Evolutionary conservation across 2,797 vertebrate species (phyloP).

Genomic region (Mormyrus hasselquistii): DNA sequence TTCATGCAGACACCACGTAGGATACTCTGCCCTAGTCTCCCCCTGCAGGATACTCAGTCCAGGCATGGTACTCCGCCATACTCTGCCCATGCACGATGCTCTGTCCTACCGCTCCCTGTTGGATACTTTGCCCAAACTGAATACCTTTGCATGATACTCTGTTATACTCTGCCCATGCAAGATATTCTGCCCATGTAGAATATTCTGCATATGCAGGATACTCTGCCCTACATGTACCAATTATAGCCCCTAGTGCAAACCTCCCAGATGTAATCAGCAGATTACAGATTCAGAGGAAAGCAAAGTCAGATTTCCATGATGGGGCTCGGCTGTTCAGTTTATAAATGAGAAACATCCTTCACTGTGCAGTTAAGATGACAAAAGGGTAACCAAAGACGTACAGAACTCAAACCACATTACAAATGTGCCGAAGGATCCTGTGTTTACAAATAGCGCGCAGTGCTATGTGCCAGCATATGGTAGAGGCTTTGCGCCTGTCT

Average conservation of each 20-base stretch:
- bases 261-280: neutral
- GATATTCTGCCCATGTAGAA: neutral
- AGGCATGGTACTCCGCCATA: neutral
- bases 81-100: neutral
- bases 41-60: neutral
- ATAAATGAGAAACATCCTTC: neutral
- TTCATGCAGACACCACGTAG: neutral
- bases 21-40: neutral
- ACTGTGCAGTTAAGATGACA: neutral
- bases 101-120: neutral
- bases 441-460: neutral
- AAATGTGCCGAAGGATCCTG: neutral
- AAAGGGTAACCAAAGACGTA: neutral
- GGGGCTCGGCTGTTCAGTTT: neutral
- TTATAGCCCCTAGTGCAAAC: neutral
- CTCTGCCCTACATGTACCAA: neutral
- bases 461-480: neutral
- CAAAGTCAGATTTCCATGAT: neutral
- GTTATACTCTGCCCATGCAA: neutral
- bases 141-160: neutral
- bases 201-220: neutral
- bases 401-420: neutral
- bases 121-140: neutral
- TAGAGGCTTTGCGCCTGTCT: neutral
- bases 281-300: neutral